Evolutionary conservation across 1,140 invertebrate genomes (phyloP).

Genomic region (Drosophila quadrilineata): DNA sequence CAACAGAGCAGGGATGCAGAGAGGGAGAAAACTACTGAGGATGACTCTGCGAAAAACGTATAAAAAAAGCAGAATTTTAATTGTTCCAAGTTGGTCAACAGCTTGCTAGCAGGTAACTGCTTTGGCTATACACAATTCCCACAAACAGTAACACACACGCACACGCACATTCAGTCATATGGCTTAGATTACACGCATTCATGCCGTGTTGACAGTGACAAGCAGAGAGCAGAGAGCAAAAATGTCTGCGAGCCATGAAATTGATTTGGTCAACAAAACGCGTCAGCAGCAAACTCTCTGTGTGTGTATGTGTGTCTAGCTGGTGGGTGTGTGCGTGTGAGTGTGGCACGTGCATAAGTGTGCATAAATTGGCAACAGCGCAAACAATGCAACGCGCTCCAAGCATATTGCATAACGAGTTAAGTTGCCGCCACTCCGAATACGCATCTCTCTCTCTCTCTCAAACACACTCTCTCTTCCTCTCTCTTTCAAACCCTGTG

Average conservation of each 20-base stretch:
- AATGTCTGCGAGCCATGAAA: constrained; percentile 59
- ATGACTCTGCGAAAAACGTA: constrained; percentile 18
- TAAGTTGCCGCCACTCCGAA: constrained; percentile 5
- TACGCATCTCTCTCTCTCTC: no score
- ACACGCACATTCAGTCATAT: constrained; percentile 2
- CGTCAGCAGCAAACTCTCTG: constrained; percentile 39
- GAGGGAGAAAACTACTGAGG: neutral
- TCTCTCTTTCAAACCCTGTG: no score
- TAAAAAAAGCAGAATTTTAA: constrained; percentile 55
- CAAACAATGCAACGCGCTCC: constrained; percentile 45
- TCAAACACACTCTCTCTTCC: no score
- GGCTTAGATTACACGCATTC: neutral
- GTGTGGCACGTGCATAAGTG: constrained; percentile 64
- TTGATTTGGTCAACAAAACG: constrained; percentile 68
- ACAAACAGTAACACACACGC: neutral
- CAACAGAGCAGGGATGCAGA: neutral
- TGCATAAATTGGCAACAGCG: constrained; percentile 68
- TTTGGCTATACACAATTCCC: neutral
- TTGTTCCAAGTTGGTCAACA: constrained; percentile 55
- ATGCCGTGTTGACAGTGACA: constrained; percentile 41
- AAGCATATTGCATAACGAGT: constrained; percentile 70
- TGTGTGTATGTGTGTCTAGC: constrained; percentile 12
- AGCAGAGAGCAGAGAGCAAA: constrained; percentile 24
- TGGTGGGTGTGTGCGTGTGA: neutral
- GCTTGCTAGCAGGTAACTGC: constrained; percentile 33